Percentiles rank a stretch among this genome's conserved stretches.
These are phyloP conservation scores for Caenorhabditis inopinata DNA, from an alignment of 1,140 invertebrate species.

Conservation along the genomic window DNA sequence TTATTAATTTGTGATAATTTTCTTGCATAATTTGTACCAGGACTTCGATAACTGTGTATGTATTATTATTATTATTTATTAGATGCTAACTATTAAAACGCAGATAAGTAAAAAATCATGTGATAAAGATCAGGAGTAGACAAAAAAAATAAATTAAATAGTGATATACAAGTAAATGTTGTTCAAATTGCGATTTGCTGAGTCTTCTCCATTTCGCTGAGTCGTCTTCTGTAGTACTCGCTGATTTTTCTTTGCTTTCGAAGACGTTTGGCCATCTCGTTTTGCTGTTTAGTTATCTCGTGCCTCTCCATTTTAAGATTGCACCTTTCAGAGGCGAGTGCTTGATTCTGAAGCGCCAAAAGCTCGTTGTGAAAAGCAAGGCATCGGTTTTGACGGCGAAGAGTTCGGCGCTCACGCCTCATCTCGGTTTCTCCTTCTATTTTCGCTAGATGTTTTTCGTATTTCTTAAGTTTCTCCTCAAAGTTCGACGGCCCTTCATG, in stretches of 20 bases:
- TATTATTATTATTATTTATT: not conserved
- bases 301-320: not conserved
- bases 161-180: no score
- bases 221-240: not conserved
- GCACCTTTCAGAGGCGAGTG: not conserved
- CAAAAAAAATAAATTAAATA: not conserved
- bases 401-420: not conserved
- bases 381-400: conserved; percentile 7
- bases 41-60: not conserved
- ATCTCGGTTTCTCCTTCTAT: not conserved
- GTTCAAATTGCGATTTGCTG: not conserved
- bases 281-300: not conserved
- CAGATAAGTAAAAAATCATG: not conserved
- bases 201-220: not conserved
- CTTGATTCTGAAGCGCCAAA: not conserved
- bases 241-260: not conserved
- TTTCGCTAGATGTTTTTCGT: not conserved
- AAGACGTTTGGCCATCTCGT: not conserved
- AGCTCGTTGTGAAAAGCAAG: conserved; percentile 6
- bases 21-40: not conserved
- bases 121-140: not conserved
- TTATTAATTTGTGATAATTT: conserved; percentile 3
- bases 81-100: not conserved
- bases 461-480: not conserved
- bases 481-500: not conserved